phyloP scores from a whole-genome alignment of 2,113 vertebrate species.

The Pteronura brasiliensis region DNA sequence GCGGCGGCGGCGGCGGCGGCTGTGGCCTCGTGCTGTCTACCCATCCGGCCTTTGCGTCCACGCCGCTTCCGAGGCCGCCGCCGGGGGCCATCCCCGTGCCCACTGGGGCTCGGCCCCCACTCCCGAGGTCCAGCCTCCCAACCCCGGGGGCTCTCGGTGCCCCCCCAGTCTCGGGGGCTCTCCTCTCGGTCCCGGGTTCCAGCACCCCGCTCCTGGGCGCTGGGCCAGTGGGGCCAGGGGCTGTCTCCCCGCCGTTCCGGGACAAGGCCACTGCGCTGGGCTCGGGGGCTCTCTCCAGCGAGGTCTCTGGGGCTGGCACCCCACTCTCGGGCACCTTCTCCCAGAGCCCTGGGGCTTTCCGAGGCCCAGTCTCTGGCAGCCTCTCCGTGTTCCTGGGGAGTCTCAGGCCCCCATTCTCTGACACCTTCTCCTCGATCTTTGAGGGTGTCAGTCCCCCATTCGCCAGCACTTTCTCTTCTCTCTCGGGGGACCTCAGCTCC shows the following conservation, averaged over 20 bases:
- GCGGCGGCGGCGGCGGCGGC: neutral
- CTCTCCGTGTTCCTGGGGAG: conserved; percentile 61
- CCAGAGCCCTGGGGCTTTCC: conserved; percentile 70
- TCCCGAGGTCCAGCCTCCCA: conserved; percentile 76
- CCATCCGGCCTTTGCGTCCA: conserved; percentile 71
- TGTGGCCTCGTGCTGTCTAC: conserved; percentile 67
- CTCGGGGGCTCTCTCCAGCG: conserved; percentile 45
- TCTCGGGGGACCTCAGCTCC: conserved; percentile 63
- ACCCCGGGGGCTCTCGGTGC: conserved; percentile 69
- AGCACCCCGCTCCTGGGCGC: conserved; percentile 62
- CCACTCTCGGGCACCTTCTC: conserved; percentile 70
- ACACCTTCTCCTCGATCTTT: conserved; percentile 53
- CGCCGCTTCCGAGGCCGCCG: conserved; percentile 73
- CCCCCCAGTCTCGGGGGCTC: conserved; percentile 75
- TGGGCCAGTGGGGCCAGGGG: conserved; percentile 63
- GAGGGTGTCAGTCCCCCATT: conserved; percentile 58
- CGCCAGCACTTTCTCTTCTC: conserved; percentile 50
- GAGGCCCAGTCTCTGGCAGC: conserved; percentile 69
- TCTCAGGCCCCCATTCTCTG: conserved; percentile 69
- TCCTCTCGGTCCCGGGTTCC: conserved; percentile 68
- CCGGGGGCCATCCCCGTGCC: conserved; percentile 64
- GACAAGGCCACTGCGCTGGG: neutral
- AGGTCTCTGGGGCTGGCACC: conserved; percentile 59
- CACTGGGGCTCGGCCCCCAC: conserved; percentile 71
- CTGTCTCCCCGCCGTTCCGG: conserved; percentile 62